Percentiles rank a stretch among this genome's conserved stretches.
Conservation (phyloP, 1,140 invertebrate species). For the Procambarus virginalis region DNA sequence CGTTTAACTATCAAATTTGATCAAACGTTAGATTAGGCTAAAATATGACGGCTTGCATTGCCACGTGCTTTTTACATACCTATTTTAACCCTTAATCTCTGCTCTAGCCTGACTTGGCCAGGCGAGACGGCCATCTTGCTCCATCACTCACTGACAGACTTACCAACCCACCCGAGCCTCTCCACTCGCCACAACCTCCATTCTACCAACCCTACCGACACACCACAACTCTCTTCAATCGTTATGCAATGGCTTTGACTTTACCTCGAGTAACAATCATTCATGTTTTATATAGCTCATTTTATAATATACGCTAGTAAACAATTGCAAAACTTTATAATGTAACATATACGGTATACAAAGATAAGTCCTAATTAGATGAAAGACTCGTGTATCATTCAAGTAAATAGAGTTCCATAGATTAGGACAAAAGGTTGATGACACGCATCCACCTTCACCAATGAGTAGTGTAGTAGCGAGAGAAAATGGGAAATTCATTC, state of each 20-base stretch:
- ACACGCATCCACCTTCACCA: not conserved
- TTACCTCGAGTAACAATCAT: no score
- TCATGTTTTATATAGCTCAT: no score
- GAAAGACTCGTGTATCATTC: no score
- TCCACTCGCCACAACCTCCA: no score
- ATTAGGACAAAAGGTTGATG: slow-evolving; percentile 12
- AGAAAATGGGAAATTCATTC: slow-evolving; percentile 64
- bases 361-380: no score
- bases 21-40: not conserved
- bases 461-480: slow-evolving; percentile 20
- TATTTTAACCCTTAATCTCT: slow-evolving; percentile 71
- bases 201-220: no score
- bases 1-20: not conserved
- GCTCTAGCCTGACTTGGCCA: slow-evolving; percentile 69
- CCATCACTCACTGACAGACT: slow-evolving; percentile 46
- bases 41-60: not conserved
- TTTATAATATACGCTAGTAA: no score
- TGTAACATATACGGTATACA: no score
- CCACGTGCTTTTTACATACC: slow-evolving; percentile 45
- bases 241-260: no score
- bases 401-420: no score
- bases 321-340: no score
- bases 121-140: slow-evolving; percentile 63
- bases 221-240: no score
- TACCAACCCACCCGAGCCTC: not conserved